A percentile compares a stretch with the other conserved stretches of the same genome.
Conservation (phyloP, 1,140 invertebrate genomes). For the Eurytemora carolleeae region DNA sequence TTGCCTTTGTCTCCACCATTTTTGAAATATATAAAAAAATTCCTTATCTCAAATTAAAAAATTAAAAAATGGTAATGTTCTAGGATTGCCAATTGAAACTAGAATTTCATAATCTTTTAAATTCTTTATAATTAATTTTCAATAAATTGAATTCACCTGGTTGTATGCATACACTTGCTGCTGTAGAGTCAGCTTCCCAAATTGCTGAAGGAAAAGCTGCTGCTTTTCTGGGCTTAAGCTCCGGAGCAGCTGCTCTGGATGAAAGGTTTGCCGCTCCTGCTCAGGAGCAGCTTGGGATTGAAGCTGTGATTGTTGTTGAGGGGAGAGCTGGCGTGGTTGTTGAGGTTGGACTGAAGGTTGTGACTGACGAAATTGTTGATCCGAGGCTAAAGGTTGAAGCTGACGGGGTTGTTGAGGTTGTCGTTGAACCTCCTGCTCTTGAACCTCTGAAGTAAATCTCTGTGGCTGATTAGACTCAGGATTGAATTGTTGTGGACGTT, state of each 20-base stretch:
- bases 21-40: background rate
- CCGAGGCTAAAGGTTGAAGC: background rate
- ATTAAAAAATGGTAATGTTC: background rate
- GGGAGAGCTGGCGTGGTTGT: too few species aligned
- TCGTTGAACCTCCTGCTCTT: background rate
- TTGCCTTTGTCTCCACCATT: background rate
- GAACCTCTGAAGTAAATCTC: background rate
- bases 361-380: background rate
- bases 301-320: too few species aligned
- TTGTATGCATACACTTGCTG: background rate
- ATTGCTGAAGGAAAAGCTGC: background rate
- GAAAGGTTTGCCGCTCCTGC: too few species aligned
- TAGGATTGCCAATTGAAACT: background rate
- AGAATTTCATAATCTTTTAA: background rate
- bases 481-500: too few species aligned
- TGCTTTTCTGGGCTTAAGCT: background rate
- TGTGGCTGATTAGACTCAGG: too few species aligned
- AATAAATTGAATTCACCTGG: background rate
- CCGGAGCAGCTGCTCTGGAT: background rate
- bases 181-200: background rate
- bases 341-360: background rate
- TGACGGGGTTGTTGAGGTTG: background rate
- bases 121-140: background rate
- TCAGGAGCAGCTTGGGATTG: background rate
- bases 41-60: background rate